These are phyloP conservation scores for Liopterus haemorrhoidalis DNA, from an alignment of 2,888 invertebrate genomes.

Conservation along the genomic window DNA sequence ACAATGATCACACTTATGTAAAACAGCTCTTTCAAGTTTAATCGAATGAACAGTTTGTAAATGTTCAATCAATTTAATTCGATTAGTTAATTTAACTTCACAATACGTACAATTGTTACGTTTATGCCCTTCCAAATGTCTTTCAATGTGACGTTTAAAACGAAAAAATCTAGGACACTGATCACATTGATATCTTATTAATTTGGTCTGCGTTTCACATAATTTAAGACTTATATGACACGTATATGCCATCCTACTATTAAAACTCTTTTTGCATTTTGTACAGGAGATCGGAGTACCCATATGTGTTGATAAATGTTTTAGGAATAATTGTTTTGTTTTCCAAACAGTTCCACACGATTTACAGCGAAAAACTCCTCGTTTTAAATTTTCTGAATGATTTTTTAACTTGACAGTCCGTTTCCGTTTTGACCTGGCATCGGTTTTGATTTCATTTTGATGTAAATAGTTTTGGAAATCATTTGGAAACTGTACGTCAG, in stretches of 20 bases:
- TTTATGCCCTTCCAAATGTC: conserved; percentile 41
- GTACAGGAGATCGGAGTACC: conserved; percentile 31
- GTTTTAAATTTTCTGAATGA: conserved; percentile 3
- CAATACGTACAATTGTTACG: conserved; percentile 42
- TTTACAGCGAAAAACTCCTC: conserved; percentile 26
- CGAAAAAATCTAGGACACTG: conserved; percentile 34
- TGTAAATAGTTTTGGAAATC: too few relatives aligned
- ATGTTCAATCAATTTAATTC: conserved; percentile 40
- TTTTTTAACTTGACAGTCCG: neutral
- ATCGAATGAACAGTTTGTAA: conserved; percentile 37
- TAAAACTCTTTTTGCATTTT: conserved; percentile 30
- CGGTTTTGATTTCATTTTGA: too few relatives aligned
- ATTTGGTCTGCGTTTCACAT: conserved; percentile 16
- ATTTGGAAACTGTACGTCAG: too few relatives aligned
- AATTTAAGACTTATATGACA: conserved; percentile 29
- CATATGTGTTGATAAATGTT: conserved; percentile 32
- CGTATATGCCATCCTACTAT: conserved; percentile 26
- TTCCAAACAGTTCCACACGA: conserved; percentile 26
- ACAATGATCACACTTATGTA: conserved; percentile 31
- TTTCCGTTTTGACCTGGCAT: too few relatives aligned
- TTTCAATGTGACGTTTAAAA: conserved; percentile 39
- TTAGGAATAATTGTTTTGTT: conserved; percentile 29
- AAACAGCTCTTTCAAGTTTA: conserved; percentile 29
- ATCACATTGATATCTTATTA: conserved; percentile 25
- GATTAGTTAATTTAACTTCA: conserved; percentile 39